Evolutionary conservation across 1,140 invertebrate species (phyloP).

Genomic region (Pygmarrhopalites habei): DNA sequence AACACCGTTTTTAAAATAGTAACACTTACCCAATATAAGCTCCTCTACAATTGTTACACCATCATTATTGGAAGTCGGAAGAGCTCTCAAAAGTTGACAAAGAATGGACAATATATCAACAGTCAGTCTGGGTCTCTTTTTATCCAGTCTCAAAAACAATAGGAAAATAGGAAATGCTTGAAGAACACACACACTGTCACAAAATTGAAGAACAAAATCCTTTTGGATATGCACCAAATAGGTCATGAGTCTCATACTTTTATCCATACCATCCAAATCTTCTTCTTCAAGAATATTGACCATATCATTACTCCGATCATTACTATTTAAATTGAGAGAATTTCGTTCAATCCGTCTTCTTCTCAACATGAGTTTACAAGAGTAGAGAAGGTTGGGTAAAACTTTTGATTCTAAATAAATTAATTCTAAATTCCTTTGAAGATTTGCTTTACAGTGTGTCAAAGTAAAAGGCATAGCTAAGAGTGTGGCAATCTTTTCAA

Average conservation of each 20-base stretch:
- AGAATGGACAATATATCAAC: conserved; percentile 61
- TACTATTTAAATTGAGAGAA: conserved; percentile 26
- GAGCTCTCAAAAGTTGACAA: conserved; percentile 61
- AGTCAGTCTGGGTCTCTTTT: conserved; percentile 54
- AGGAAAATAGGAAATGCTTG: conserved; percentile 49
- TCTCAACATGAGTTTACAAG: conserved; percentile 40
- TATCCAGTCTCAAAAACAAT: conserved; percentile 50
- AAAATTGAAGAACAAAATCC: conserved; percentile 66
- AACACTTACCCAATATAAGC: conserved; percentile 51
- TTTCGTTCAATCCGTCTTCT: conserved; percentile 26
- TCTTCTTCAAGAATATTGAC: conserved; percentile 17
- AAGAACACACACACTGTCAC: conserved; percentile 63
- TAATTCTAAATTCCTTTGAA: conserved; percentile 16
- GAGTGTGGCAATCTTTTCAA: conserved; percentile 41
- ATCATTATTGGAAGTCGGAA: conserved; percentile 65
- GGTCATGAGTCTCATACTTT: conserved; percentile 29
- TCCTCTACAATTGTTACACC: conserved; percentile 67
- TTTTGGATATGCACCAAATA: conserved; percentile 58
- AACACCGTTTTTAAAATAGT: conserved; percentile 2
- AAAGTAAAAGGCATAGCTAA: conserved; percentile 41
- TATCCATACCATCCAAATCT: conserved; percentile 29
- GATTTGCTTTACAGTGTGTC: conserved; percentile 10
- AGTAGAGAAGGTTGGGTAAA: conserved; percentile 41
- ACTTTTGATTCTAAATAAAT: conserved; percentile 42
- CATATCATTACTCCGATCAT: neutral